phyloP scores from a whole-genome alignment of 2,888 invertebrate genomes.

The Apocheima hispidaria region DNA sequence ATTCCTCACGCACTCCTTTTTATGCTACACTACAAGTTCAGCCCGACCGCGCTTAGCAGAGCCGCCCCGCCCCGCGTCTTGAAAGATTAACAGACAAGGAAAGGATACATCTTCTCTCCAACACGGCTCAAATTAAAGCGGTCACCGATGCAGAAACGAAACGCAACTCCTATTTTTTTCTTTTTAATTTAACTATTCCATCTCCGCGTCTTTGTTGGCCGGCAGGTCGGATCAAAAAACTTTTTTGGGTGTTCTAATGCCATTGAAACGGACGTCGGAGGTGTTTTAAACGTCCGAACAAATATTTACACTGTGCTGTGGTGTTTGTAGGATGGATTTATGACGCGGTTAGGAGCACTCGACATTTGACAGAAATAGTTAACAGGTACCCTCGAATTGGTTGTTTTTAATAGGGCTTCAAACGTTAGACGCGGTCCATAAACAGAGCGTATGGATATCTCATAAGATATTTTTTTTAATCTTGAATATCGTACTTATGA shows the following conservation, averaged over 20 bases:
- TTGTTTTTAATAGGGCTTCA: slow-evolving; percentile 55
- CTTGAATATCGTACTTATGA: slow-evolving; percentile 19
- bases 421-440: slow-evolving; percentile 13
- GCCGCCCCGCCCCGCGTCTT: slow-evolving; percentile 51
- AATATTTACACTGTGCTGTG: slow-evolving; percentile 69
- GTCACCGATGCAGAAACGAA: slow-evolving; percentile 63
- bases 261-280: slow-evolving; percentile 48
- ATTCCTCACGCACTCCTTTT: slow-evolving; percentile 85
- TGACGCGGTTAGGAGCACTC: slow-evolving; percentile 61
- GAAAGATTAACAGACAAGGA: slow-evolving; percentile 55
- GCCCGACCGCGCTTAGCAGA: slow-evolving; percentile 68
- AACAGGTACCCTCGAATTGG: slow-evolving; percentile 66
- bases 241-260: slow-evolving; percentile 55
- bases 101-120: slow-evolving; percentile 56
- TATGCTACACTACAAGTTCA: slow-evolving; percentile 76
- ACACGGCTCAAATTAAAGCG: slow-evolving; percentile 55
- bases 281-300: slow-evolving; percentile 56
- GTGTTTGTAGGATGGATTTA: slow-evolving; percentile 69
- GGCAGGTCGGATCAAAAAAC: slow-evolving; percentile 63
- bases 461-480: not conserved
- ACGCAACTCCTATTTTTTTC: slow-evolving; percentile 65
- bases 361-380: slow-evolving; percentile 64
- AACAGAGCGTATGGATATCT: slow-evolving; percentile 2
- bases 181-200: slow-evolving; percentile 68
- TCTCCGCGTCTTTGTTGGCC: slow-evolving; percentile 68